Evolutionary conservation across 2,797 vertebrate genomes (phyloP).

Genomic region (Siniperca undulata): DNA sequence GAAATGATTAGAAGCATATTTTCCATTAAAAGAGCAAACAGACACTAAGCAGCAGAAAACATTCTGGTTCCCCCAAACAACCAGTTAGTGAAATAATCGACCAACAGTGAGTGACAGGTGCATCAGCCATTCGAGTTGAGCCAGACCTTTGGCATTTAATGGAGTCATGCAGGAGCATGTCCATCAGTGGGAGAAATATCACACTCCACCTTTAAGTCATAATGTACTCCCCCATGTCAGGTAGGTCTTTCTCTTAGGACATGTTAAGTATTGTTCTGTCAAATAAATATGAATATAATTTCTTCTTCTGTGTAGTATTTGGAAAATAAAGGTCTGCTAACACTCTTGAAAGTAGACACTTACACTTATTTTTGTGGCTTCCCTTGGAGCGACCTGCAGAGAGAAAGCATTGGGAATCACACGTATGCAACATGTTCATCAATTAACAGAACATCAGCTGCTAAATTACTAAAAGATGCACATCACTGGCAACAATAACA

Average conservation of each 20-base stretch:
- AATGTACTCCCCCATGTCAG: not conserved
- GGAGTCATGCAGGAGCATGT: not conserved
- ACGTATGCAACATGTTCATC: not conserved
- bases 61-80: not conserved
- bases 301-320: not conserved
- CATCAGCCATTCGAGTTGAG: not conserved
- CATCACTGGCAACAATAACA: conserved; percentile 12
- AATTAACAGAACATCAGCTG: not conserved
- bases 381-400: conserved; percentile 87
- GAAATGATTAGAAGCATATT: not conserved
- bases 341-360: conserved; percentile 79
- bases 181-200: not conserved
- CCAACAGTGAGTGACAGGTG: not conserved
- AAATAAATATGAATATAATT: not conserved
- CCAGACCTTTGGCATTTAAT: not conserved
- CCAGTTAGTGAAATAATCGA: not conserved
- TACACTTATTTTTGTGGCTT: conserved; percentile 97
- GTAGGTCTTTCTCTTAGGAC: not conserved
- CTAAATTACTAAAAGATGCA: conserved; percentile 4
- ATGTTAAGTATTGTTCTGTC: not conserved
- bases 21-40: not conserved
- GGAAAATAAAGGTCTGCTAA: not conserved
- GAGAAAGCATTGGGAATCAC: conserved; percentile 57
- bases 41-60: not conserved
- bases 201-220: conserved; percentile 3